Evolutionary conservation across 30 jellyfish, hydroid and myxozoan species (phyloP).

Genomic region (Turritopsis dohrnii): DNA sequence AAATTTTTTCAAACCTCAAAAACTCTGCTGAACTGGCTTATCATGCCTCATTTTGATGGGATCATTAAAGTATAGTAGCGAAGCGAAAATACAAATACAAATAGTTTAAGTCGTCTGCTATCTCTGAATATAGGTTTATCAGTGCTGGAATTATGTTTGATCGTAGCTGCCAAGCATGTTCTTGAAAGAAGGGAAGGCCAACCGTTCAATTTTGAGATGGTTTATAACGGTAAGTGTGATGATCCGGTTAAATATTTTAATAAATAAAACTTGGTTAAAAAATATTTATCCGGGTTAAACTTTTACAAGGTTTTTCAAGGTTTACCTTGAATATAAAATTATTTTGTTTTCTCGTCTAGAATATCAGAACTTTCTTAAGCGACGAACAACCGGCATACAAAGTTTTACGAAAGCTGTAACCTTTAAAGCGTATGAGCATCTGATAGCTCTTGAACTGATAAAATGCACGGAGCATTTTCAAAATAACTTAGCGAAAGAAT

Average conservation of each 20-base stretch:
- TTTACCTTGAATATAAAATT: too few relatives aligned
- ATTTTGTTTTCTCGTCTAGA: constrained; percentile 39
- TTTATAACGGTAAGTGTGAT: constrained; percentile 62
- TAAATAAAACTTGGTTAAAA: neutral
- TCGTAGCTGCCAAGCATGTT: constrained; percentile 79
- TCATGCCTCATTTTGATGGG: neutral
- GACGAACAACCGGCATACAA: constrained; percentile 56
- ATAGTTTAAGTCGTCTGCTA: too few relatives aligned
- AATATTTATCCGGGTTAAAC: too few relatives aligned
- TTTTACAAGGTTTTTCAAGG: too few relatives aligned
- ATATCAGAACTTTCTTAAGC: constrained; percentile 47
- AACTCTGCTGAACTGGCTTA: too few relatives aligned
- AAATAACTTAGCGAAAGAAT: constrained; percentile 64
- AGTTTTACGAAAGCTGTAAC: constrained; percentile 72
- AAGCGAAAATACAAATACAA: too few relatives aligned
- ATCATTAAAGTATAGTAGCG: neutral
- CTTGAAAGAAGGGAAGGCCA: constrained; percentile 66
- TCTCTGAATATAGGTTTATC: constrained; percentile 71
- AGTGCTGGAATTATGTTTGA: constrained; percentile 65
- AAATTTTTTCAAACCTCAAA: too few relatives aligned
- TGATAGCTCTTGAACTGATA: constrained; percentile 59
- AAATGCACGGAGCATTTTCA: constrained; percentile 46
- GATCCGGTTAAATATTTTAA: neutral
- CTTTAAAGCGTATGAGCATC: constrained; percentile 78
- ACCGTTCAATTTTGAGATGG: constrained; percentile 86